Base-by-base conservation (phyloP, 2,888 invertebrate species). In the Harpagoxenus sublaevis region DNA sequence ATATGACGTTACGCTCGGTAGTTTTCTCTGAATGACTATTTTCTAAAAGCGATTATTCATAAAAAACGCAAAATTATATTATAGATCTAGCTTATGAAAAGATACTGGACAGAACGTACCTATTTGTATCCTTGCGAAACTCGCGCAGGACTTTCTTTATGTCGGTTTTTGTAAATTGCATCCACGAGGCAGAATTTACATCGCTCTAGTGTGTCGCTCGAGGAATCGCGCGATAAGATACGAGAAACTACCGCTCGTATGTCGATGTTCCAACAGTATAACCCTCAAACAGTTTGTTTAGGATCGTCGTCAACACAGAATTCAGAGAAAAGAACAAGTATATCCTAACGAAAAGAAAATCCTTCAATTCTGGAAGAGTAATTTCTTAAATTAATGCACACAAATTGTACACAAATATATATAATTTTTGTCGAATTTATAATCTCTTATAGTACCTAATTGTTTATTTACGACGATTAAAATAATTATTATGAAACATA, bases 211-310 rank as follows among this genome's bases (percentile, higher is more conserved):
- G 51, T 28, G 35, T 71, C 18, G 18, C 31, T 71, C 18, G 57
- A 39, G 48, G 8, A 60, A 23, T 31, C 18, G 79, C 1, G 23
- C 57, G 60, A 79, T 79, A 71, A 79, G 79, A 79, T 57, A 66
- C 53, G 39, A 45, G 55, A 78, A 57, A 68, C 57, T 57, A 45
- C 12, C 35, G 3, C 57, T 60, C n/a, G 39, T 42, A 68, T 3
- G 39, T 77, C 45, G 57, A 71, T 39, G 79, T 8, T 60, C 12
- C 28, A 79, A 45, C 42, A 45, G 28, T 55, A 55, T 65, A 53
- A 51, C 71, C 12, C 12, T 18, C 8, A 15, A 66, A 28, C 31
- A n/a, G 10, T 57, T 23, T 71, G 57, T 78, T 66, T n/a, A 55
- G 8, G 6, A n/a, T n/a, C n/a, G n/a, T n/a, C n/a, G n/a, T n/a